Evolutionary conservation across 2,797 vertebrate genomes (phyloP), one percentile per base, ranked within the genome.

Genomic region (Sphenodon punctatus): DNA sequence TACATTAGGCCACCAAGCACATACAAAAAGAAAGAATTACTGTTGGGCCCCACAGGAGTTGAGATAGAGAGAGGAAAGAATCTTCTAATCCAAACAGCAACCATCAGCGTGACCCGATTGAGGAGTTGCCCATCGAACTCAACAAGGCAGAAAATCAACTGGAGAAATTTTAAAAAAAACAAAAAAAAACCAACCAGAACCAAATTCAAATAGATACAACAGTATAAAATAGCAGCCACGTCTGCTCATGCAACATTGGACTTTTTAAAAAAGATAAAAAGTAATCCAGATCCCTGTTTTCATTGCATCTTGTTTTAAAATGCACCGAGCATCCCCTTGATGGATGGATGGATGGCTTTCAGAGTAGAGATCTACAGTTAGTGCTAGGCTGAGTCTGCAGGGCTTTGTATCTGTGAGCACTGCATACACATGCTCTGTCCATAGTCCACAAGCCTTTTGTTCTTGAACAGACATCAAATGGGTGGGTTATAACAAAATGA

Each of bases 141-240:
- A 17, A 2, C 67, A 67, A 88, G 74, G 78, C 87, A 85, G 76
- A 68, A 66, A 71, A 45, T 78, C 78, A 86, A 90, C 10, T 30
- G 36, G 36, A 22, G 42, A 55, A 88, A n/a, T n/a, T n/a, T n/a
- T n/a, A n/a, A 90, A 91, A 87, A 90, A 91, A 91, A 89, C 77
- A 60, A 81, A 17, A 1, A 14, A 48, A 89, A 30, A 38, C 6
- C 0, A 1, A 46, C 60, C 61, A 9, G 30, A 61, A 32, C 48
- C 34, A 75, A 86, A 27, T 74, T 55, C 73, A 65, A n/a, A n/a
- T 46, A 85, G 87, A 19, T 4, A 56, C 55, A 60, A 79, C 46
- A 67, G 74, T n/a, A 83, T 1, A 5, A 6, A 11, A 27, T 20
- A 14, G 12, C 36, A 41, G 75, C 67, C 61, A 51, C 12, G 75